Base-by-base conservation (phyloP, 2,113 vertebrate genomes). In the Taurulus bubalis region DNA sequence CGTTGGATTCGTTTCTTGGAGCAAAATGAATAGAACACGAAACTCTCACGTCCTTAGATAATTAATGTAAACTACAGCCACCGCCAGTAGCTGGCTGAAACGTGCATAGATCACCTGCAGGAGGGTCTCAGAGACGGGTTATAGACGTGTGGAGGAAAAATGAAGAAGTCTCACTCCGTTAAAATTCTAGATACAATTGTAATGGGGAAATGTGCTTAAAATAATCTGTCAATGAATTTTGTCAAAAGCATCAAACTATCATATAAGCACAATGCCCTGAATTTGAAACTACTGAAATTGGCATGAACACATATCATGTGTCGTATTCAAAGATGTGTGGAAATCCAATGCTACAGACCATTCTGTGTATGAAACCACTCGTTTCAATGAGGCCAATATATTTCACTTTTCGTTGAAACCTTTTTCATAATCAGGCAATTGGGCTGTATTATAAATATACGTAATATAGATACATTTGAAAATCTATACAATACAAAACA, bases 151-250 rank as follows among this genome's bases (percentile, higher is more conserved):
- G 1, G 8, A 45, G 49, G 45, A n/a, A 75, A 73, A 30, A 42
- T 2, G 0, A 75, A 8, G 74, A 75, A 1, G 11, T 56, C 60
- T 71, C 71, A 83, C 88, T 83, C 24, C 1, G 8, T 63, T 60
- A 1, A 6, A 3, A 22, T 24, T 79, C 3, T 22, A 32, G 51
- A 28, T 24, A 47, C 58, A 30, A 7, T 40, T 12, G 26, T 26
- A n/a, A 20, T 4, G 34, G 14, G 32, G 15, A 32, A 24, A 68
- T 18, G 18, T 3, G n/a, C 56, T 63, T 3, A 53, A 42, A 49
- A n/a, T 42, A 2, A 36, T 1, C 10, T 34, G 4, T 28, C 9
- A 10, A 8, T 9, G 6, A 2, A 11, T 28, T 38, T 12, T 15
- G 14, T 56, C 63, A 38, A 26, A 53, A 42, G 30, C 9, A 9